phyloP scores from a whole-genome alignment of 2,888 invertebrate species.

The Melolontha melolontha region DNA sequence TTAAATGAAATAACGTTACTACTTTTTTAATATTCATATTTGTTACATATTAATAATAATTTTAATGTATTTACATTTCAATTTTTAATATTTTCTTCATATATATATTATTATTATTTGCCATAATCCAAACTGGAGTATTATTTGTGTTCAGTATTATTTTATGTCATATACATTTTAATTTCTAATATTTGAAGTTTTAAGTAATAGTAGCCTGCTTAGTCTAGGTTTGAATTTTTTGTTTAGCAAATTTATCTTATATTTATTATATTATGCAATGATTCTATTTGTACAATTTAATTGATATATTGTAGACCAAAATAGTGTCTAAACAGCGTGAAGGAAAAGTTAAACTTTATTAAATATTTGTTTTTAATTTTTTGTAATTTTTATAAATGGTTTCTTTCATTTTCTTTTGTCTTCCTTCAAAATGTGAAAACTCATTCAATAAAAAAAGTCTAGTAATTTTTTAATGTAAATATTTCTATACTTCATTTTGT shows the following conservation, averaged over 20 bases:
- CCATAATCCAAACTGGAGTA: constrained; percentile 9
- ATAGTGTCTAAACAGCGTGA: constrained; percentile 9
- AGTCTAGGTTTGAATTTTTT: constrained; percentile 19
- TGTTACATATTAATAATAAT: too few relatives aligned
- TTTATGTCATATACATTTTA: constrained; percentile 2
- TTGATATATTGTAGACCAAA: constrained; percentile 26
- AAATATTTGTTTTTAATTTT: constrained; percentile 18
- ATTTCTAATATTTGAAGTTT: background rate
- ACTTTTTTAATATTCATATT: too few relatives aligned
- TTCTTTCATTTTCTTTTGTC: background rate
- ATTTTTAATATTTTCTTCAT: background rate
- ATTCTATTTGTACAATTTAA: constrained; percentile 36
- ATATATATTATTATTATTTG: constrained; percentile 2
- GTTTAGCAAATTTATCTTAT: constrained; percentile 35
- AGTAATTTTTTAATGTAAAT: constrained; percentile 27
- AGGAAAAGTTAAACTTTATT: constrained; percentile 15
- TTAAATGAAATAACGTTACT: too few relatives aligned
- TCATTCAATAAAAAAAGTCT: constrained; percentile 16
- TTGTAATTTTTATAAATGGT: background rate
- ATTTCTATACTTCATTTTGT: constrained; percentile 24
- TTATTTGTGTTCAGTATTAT: constrained; percentile 38
- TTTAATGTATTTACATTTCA: background rate
- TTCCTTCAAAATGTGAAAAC: constrained; percentile 17
- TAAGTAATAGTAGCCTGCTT: constrained; percentile 24
- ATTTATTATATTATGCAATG: constrained; percentile 30